A percentile compares a stretch with the other conserved stretches of the same genome.
These are phyloP conservation scores for Tetragonula carbonaria DNA, from an alignment of 2,888 invertebrate species.

Conservation along the genomic window DNA sequence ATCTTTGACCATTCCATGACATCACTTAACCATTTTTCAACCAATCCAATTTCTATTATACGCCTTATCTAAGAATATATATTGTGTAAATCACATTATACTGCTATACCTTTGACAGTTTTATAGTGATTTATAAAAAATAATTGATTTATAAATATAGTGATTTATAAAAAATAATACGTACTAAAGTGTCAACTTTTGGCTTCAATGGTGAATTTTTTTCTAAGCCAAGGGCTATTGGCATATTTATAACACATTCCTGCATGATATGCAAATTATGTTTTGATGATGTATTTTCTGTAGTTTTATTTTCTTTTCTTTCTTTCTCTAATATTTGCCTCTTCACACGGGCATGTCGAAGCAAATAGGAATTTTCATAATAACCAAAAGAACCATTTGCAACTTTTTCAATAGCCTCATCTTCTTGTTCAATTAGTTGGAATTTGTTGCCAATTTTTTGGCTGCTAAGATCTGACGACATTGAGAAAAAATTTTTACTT, in stretches of 20 bases:
- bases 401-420: slow-evolving; percentile 88
- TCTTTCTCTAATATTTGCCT: slow-evolving; percentile 84
- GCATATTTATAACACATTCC: slow-evolving; percentile 92
- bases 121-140: neutral
- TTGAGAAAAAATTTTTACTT: slow-evolving; percentile 89
- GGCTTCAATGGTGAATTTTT: slow-evolving; percentile 92
- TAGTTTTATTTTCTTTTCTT: slow-evolving; percentile 73
- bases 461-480: slow-evolving; percentile 88
- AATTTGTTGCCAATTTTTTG: slow-evolving; percentile 89
- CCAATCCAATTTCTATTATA: slow-evolving; percentile 90
- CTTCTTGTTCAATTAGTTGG: slow-evolving; percentile 87
- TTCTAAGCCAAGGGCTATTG: slow-evolving; percentile 92
- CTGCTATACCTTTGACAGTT: neutral
- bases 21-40: slow-evolving; percentile 92
- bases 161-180: neutral
- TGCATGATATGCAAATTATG: slow-evolving; percentile 91
- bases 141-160: neutral
- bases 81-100: slow-evolving; percentile 7
- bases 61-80: slow-evolving; percentile 84
- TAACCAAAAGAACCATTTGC: slow-evolving; percentile 90
- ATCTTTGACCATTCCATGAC: slow-evolving; percentile 87
- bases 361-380: slow-evolving; percentile 91
- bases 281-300: slow-evolving; percentile 72
- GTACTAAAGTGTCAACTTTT: slow-evolving; percentile 87
- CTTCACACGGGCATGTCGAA: slow-evolving; percentile 88